Percentiles rank a stretch among this genome's conserved stretches.
These are phyloP conservation scores for Bilobella aurantiaca DNA, from an alignment of 1,140 invertebrate species.

Conservation along the genomic window DNA sequence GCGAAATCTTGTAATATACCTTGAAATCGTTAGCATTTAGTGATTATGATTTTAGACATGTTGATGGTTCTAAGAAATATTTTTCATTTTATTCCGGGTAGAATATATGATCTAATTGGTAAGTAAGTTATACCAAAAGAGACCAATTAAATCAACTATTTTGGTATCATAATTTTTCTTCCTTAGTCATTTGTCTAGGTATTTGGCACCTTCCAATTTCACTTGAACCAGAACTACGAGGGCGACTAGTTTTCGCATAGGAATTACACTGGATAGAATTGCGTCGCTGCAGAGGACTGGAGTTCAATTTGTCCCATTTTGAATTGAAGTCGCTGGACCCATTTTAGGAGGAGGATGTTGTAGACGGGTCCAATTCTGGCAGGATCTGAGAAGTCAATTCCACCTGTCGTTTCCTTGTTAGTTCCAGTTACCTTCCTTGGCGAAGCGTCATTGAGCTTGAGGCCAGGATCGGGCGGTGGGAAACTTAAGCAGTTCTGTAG, in stretches of 20 bases:
- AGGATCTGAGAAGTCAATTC: conserved; percentile 28
- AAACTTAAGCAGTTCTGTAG: conserved; percentile 77
- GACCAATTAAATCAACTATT: too few species aligned
- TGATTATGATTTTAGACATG: too few species aligned
- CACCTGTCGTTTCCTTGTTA: conserved; percentile 11
- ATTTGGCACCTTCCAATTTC: too few species aligned
- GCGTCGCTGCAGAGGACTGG: conserved; percentile 82
- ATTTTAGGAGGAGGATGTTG: conserved; percentile 53
- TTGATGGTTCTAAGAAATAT: too few species aligned
- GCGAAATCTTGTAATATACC: too few species aligned
- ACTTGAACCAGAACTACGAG: too few species aligned
- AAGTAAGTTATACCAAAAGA: too few species aligned
- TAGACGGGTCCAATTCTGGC: conserved; percentile 28
- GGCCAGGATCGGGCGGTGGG: conserved; percentile 43
- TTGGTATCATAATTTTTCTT: too few species aligned
- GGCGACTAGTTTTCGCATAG: background rate
- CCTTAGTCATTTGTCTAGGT: too few species aligned
- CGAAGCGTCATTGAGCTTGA: conserved; percentile 11
- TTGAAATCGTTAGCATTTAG: too few species aligned
- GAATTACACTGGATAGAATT: conserved; percentile 68
- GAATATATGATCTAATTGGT: too few species aligned
- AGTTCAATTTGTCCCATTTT: conserved; percentile 97
- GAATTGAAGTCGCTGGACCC: conserved; percentile 87
- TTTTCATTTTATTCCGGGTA: too few species aligned
- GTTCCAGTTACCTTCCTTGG: background rate